phyloP scores from a whole-genome alignment of 2,888 invertebrate genomes.

The Caenorhabditis angaria region DNA sequence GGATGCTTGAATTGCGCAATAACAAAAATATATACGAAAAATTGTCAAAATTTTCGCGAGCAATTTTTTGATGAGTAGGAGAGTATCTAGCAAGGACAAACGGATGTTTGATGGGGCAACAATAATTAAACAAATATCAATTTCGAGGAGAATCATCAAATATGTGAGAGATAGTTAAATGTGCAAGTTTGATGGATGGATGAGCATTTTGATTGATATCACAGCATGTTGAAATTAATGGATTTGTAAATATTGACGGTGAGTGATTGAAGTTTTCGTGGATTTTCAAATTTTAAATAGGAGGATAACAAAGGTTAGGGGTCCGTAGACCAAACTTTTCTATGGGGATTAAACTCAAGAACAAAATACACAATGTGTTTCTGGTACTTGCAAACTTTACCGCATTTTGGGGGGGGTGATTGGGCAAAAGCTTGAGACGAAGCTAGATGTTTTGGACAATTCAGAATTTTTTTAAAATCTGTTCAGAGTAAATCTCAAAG shows the following conservation, averaged over 20 bases:
- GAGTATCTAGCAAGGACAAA: background rate
- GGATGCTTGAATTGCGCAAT: conserved; percentile 4
- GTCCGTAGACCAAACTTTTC: no score
- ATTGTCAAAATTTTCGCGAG: background rate
- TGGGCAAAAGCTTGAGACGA: no score
- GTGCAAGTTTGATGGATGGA: conserved; percentile 1
- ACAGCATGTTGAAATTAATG: background rate
- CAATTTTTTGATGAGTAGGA: no score
- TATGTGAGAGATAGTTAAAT: conserved; percentile 1
- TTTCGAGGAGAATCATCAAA: background rate
- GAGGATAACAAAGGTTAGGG: no score
- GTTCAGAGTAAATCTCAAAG: no score
- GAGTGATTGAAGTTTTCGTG: background rate
- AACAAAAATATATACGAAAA: background rate
- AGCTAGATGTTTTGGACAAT: no score
- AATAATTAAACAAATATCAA: conserved; percentile 1
- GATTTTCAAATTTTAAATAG: no score
- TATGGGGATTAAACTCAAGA: no score
- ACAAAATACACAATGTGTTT: no score
- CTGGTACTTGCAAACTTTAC: no score
- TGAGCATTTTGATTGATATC: conserved; percentile 1
- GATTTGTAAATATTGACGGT: background rate
- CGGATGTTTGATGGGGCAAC: background rate
- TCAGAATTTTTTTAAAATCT: no score
- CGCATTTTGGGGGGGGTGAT: no score